Conservation (phyloP, 2,797 vertebrate species). For the Neosilurus hyrtlii region DNA sequence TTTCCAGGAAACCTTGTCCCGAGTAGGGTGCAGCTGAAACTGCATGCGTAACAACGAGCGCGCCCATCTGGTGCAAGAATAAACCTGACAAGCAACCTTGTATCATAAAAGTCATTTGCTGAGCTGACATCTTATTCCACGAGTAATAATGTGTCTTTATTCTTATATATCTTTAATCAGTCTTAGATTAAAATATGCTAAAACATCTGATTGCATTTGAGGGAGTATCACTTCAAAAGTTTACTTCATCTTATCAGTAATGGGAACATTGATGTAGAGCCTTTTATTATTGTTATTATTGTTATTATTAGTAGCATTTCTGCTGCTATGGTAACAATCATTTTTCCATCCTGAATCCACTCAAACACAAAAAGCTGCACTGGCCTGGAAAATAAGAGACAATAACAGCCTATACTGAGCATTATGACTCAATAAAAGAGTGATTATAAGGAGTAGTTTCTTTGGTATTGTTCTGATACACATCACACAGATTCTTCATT, state of each 20-base stretch:
- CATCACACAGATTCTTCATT: constrained; percentile 48
- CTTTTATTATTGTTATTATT: constrained; percentile 3
- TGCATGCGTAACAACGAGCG: constrained; percentile 58
- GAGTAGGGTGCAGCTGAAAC: constrained; percentile 61
- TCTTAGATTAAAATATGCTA: not conserved
- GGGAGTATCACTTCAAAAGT: not conserved
- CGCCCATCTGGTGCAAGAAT: constrained; percentile 43
- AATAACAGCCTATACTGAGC: constrained; percentile 36
- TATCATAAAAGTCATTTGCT: constrained; percentile 29
- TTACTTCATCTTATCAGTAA: not conserved
- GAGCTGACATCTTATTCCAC: constrained; percentile 30
- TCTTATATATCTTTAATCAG: constrained; percentile 21
- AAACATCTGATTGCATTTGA: not conserved
- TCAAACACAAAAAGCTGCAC: constrained; percentile 1
- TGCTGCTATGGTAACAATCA: constrained; percentile 28
- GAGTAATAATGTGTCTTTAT: not conserved
- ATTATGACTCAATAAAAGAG: constrained; percentile 33
- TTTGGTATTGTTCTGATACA: constrained; percentile 35
- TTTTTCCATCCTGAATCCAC: constrained; percentile 1
- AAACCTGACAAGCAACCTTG: constrained; percentile 39
- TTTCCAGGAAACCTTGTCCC: constrained; percentile 63
- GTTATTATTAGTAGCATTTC: not conserved
- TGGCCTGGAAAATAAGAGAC: constrained; percentile 16
- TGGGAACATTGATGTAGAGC: not conserved
- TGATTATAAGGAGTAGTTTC: constrained; percentile 33